Conservation (phyloP, 2,797 vertebrate species). For the Babyrousa celebensis region DNA sequence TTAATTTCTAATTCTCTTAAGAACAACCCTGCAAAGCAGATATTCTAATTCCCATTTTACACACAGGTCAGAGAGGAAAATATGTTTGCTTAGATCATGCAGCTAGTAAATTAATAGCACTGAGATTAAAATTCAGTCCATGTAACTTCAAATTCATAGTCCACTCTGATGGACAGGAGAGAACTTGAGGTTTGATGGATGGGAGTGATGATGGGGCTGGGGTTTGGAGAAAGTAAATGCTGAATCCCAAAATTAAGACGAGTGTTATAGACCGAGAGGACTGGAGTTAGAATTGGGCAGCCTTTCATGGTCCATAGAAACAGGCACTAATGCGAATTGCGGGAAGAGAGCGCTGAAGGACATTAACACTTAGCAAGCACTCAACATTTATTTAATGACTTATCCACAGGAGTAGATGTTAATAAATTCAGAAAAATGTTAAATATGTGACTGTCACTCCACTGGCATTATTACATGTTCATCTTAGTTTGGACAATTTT, state of each 20-base stretch:
- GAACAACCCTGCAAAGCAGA: neutral
- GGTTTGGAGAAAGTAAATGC: neutral
- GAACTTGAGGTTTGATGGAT: neutral
- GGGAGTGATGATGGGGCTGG: rapidly evolving
- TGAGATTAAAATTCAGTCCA: neutral
- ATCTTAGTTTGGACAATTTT: neutral
- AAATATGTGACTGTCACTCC: neutral
- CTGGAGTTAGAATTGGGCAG: neutral
- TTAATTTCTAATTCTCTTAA: constrained; percentile 45
- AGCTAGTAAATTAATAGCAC: neutral
- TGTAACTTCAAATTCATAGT: neutral
- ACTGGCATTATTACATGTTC: neutral
- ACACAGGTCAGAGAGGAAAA: neutral
- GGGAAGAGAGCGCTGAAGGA: neutral
- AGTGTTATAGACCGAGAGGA: neutral
- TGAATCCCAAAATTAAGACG: neutral
- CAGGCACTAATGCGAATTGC: rapidly evolving
- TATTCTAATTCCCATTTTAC: neutral
- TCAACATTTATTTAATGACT: neutral
- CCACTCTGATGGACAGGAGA: neutral
- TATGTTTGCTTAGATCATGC: neutral
- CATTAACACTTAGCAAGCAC: neutral
- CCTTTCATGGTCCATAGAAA: rapidly evolving
- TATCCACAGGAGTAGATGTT: neutral
- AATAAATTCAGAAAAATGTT: neutral